phyloP scores from a whole-genome alignment of 1,140 invertebrate genomes.

The Pomacea maculata region DNA sequence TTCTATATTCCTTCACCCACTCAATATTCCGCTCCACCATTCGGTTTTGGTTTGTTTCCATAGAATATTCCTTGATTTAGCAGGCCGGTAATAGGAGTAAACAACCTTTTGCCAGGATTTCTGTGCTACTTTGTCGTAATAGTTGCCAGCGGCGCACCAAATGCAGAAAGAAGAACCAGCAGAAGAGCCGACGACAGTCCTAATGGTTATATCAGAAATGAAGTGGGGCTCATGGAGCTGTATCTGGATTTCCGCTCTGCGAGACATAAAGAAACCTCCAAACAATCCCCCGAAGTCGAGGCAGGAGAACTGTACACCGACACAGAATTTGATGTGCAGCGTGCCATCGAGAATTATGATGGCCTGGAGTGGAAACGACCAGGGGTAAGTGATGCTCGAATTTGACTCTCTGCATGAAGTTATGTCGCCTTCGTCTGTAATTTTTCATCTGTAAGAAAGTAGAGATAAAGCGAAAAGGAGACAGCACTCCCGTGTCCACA shows the following conservation, averaged over 20 bases:
- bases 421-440: background rate
- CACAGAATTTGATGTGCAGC: background rate
- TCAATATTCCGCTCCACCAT: no score
- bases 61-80: no score
- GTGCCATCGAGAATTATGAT: no score
- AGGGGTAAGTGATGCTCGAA: background rate
- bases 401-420: background rate
- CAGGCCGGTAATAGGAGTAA: no score
- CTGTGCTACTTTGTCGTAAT: no score
- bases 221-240: background rate
- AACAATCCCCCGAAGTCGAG: background rate
- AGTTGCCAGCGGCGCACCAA: no score
- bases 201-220: background rate
- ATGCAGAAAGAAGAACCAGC: no score
- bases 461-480: background rate
- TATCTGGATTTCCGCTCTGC: background rate
- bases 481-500: background rate
- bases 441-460: background rate
- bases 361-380: background rate
- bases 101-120: no score
- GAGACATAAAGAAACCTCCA: background rate
- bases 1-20: no score
- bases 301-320: background rate
- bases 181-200: background rate
- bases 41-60: no score